Evolutionary conservation across 2,888 invertebrate genomes (phyloP).

Genomic region (Euclidia mi): DNA sequence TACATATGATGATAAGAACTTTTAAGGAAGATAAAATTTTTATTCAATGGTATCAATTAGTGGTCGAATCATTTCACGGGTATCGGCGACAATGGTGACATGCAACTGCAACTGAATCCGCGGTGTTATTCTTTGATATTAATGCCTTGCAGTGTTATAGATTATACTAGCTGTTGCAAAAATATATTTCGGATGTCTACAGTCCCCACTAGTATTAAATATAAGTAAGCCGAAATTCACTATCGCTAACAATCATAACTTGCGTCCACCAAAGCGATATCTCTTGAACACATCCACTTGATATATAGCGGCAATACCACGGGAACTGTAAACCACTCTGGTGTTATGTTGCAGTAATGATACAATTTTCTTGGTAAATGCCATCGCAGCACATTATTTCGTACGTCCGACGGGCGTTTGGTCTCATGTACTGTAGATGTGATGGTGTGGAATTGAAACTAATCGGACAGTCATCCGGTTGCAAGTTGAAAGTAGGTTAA

Average conservation of each 20-base stretch:
- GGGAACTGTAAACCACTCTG: slow-evolving; percentile 69
- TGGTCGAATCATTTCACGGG: no score
- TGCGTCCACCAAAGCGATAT: slow-evolving; percentile 54
- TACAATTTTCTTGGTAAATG: slow-evolving; percentile 69
- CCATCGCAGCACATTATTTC: slow-evolving; percentile 38
- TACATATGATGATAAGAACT: no score
- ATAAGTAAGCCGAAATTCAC: neutral
- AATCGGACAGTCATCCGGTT: neutral
- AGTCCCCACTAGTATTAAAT: neutral
- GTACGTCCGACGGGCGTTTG: slow-evolving; percentile 22
- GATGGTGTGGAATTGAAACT: neutral
- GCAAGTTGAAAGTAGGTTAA: no score
- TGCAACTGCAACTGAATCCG: no score
- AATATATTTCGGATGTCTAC: no score
- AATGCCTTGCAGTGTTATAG: no score
- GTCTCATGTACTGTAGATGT: slow-evolving; percentile 1
- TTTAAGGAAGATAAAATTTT: no score
- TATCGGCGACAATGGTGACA: no score
- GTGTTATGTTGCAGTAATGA: slow-evolving; percentile 63
- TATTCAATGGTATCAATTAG: no score
- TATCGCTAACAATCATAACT: slow-evolving; percentile 10
- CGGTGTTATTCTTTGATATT: no score
- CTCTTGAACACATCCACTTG: slow-evolving; percentile 65
- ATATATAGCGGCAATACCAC: slow-evolving; percentile 67
- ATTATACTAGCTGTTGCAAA: no score